These are phyloP conservation scores for Cryptus armator DNA, from an alignment of 2,888 invertebrate species.

Conservation along the genomic window DNA sequence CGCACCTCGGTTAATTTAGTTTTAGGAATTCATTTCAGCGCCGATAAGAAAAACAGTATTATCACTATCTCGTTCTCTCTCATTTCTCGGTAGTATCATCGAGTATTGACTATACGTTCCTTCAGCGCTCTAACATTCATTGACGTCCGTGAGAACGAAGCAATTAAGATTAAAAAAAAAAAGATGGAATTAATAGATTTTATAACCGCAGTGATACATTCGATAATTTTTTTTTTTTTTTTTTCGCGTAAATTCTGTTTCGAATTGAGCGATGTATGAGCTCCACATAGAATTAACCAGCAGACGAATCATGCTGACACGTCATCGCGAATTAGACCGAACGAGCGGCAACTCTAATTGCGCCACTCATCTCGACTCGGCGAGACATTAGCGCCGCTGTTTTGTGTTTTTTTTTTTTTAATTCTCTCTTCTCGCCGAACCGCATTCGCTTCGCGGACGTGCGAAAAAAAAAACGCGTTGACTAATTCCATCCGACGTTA, in stretches of 20 bases:
- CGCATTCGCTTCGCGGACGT: constrained; percentile 50
- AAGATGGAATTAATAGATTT: constrained; percentile 30
- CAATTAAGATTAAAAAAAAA: background rate
- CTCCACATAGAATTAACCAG: background rate
- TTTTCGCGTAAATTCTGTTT: background rate
- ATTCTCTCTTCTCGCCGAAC: constrained; percentile 16
- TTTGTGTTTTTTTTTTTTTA: constrained; percentile 42
- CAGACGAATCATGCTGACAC: constrained; percentile 46
- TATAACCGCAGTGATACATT: background rate
- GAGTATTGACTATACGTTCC: background rate
- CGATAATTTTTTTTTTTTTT: background rate
- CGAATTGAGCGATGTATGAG: constrained; percentile 18
- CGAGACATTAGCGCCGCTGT: constrained; percentile 56
- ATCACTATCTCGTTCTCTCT: constrained; percentile 46
- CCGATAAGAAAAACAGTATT: constrained; percentile 73
- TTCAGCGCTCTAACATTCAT: constrained; percentile 38
- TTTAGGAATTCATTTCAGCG: constrained; percentile 79
- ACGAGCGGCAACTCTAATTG: constrained; percentile 60
- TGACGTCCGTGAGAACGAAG: constrained; percentile 51
- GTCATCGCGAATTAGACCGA: constrained; percentile 64
- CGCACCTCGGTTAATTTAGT: constrained; percentile 78
- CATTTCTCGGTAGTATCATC: constrained; percentile 1
- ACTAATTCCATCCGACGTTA: constrained; percentile 58
- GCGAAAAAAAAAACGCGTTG: constrained; percentile 65
- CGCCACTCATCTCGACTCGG: constrained; percentile 63